Evolutionary conservation across 2,888 invertebrate genomes (phyloP).

Genomic region (Drosophila mulleri): DNA sequence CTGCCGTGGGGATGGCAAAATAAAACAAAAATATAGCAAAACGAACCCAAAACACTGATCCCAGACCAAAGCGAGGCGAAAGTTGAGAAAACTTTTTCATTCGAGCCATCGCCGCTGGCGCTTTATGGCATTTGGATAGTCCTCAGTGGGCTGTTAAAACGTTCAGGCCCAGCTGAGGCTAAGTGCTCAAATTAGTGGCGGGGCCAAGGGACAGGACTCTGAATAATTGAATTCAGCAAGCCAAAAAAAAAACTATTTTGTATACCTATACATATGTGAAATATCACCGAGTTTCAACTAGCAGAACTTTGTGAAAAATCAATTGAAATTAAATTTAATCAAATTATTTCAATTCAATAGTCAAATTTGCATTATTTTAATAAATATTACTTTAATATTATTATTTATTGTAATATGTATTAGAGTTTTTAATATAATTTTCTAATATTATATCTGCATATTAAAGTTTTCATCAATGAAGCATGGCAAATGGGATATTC

Average conservation of each 20-base stretch:
- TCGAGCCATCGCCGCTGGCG: slow-evolving; percentile 51
- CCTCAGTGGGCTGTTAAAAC: slow-evolving; percentile 34
- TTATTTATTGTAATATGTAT: too few species aligned
- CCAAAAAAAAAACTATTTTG: slow-evolving; percentile 2
- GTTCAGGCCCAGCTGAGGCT: slow-evolving; percentile 58
- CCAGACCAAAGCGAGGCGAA: slow-evolving; percentile 33
- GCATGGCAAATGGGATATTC: too few species aligned
- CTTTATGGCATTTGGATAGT: slow-evolving; percentile 68
- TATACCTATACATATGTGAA: not conserved
- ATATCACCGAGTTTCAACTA: too few species aligned
- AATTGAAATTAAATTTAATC: too few species aligned
- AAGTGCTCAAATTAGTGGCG: slow-evolving; percentile 67
- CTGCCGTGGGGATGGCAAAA: slow-evolving; percentile 1
- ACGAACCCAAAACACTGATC: slow-evolving; percentile 47
- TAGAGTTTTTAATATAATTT: too few species aligned
- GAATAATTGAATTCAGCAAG: slow-evolving; percentile 49
- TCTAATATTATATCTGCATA: too few species aligned
- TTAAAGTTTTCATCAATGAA: too few species aligned
- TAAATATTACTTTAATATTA: too few species aligned
- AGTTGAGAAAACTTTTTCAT: slow-evolving; percentile 57
- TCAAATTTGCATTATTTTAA: too few species aligned
- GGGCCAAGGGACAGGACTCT: slow-evolving; percentile 34
- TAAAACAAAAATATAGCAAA: slow-evolving; percentile 38
- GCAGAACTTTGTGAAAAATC: too few species aligned
- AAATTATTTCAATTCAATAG: too few species aligned